phyloP scores from a whole-genome alignment of 2,113 vertebrate species.

The Sula dactylatra region DNA sequence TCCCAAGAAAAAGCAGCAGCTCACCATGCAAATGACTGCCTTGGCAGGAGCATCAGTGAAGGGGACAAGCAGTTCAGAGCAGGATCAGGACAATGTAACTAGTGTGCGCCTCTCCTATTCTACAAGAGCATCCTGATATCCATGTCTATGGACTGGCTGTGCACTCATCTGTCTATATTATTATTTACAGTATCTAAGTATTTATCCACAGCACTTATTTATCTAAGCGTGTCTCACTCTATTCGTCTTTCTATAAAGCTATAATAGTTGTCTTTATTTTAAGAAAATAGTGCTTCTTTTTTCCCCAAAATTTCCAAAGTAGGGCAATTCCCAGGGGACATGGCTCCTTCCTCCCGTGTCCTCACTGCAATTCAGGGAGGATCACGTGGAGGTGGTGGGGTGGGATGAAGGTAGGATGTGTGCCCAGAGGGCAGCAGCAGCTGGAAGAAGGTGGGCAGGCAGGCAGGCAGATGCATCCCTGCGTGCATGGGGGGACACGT shows the following conservation, averaged over 20 bases:
- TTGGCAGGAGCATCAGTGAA: not conserved
- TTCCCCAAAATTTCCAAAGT: not conserved
- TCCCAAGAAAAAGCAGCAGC: not conserved
- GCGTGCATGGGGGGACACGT: rapidly evolving
- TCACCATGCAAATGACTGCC: not conserved
- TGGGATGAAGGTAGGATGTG: not conserved
- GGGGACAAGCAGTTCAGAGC: not conserved
- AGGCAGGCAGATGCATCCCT: not conserved
- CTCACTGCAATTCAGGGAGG: not conserved
- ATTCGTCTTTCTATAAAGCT: not conserved
- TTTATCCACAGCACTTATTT: slow-evolving; percentile 19
- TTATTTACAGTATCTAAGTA: slow-evolving; percentile 9
- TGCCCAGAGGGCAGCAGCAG: not conserved
- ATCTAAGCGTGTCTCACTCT: slow-evolving; percentile 2
- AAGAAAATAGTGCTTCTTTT: not conserved
- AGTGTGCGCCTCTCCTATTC: not conserved
- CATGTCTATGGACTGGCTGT: not conserved
- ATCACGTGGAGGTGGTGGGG: rapidly evolving
- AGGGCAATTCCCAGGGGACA: slow-evolving; percentile 33
- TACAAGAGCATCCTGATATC: not conserved
- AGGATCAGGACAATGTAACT: not conserved
- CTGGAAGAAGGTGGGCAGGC: not conserved
- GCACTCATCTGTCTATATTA: not conserved
- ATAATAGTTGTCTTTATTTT: slow-evolving; percentile 45
- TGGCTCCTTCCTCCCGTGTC: not conserved